Percentiles rank a stretch among this genome's conserved stretches.
These are phyloP conservation scores for Anarsia innoxiella DNA, from an alignment of 2,888 invertebrate species.

Conservation along the genomic window DNA sequence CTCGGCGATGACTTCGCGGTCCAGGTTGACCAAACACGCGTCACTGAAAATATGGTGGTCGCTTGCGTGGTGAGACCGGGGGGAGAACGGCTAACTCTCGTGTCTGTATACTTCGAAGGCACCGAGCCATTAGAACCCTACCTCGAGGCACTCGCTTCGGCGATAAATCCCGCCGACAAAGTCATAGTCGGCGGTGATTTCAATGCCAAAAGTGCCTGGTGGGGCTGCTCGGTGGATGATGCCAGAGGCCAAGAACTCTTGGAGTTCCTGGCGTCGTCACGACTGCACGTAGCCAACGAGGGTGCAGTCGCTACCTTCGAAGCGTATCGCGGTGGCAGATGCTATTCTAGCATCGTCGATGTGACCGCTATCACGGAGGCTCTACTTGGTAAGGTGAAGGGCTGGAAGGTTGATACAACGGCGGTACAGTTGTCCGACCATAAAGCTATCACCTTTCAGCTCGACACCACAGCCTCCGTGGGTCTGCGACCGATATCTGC, in stretches of 20 bases:
- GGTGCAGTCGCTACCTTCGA: background rate
- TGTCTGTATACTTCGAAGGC: background rate
- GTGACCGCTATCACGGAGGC: background rate
- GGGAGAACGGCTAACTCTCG: background rate
- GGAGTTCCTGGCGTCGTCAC: background rate
- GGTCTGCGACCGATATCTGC: conserved; percentile 1
- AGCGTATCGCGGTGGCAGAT: background rate
- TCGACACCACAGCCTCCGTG: background rate
- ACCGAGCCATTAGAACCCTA: background rate
- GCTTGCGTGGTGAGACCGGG: background rate
- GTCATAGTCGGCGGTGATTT: background rate
- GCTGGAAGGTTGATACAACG: background rate
- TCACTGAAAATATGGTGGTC: background rate
- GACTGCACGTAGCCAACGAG: background rate
- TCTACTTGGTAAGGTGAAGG: background rate
- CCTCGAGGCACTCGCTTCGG: background rate
- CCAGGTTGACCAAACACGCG: background rate
- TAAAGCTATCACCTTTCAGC: background rate
- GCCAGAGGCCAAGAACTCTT: background rate
- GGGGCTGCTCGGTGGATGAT: background rate
- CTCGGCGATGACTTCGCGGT: background rate
- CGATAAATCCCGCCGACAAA: background rate
- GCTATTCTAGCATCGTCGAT: background rate
- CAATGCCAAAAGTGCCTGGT: background rate
- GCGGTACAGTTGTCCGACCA: background rate